Evolutionary conservation across 2,888 invertebrate species (phyloP).

Genomic region (Patella depressa): DNA sequence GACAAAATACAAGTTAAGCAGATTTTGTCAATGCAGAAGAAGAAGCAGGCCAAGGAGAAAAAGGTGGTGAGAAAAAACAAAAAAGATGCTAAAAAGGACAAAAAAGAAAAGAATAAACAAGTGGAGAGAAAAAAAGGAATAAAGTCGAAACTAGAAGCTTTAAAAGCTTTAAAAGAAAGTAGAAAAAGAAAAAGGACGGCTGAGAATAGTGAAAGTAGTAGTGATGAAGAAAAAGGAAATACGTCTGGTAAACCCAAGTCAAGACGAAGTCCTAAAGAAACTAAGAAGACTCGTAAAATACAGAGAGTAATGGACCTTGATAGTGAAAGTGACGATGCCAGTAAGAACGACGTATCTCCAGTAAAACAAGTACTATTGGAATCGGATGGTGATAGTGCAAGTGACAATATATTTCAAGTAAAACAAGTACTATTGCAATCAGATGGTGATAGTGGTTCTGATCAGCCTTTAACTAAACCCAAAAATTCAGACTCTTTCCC

Average conservation of each 20-base stretch:
- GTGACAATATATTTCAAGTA: background rate
- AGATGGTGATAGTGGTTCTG: conserved; percentile 17
- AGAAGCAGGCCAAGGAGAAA: conserved; percentile 36
- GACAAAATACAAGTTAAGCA: conserved; percentile 36
- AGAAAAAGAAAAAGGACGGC: background rate
- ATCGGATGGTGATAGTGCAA: conserved; percentile 23
- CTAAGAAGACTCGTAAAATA: background rate
- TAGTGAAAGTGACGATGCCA: background rate
- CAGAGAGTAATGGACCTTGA: background rate
- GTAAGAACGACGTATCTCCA: background rate
- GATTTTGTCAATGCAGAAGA: conserved; percentile 19
- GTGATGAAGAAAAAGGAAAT: conserved; percentile 36
- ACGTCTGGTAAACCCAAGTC: conserved; percentile 16
- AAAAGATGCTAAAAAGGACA: conserved; percentile 29
- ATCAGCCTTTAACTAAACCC: conserved; percentile 15
- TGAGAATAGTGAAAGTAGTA: conserved; percentile 32
- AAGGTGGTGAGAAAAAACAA: conserved; percentile 25
- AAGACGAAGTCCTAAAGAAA: background rate
- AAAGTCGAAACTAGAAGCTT: conserved; percentile 31
- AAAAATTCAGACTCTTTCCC: conserved; percentile 59
- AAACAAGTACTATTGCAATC: conserved; percentile 27
- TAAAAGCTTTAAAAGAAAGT: conserved; percentile 40
- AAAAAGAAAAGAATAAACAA: conserved; percentile 31
- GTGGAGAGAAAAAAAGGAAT: conserved; percentile 28
- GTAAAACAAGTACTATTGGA: conserved; percentile 20